Evolutionary conservation across 2,113 vertebrate species (phyloP).

Genomic region (Istiophorus platypterus): DNA sequence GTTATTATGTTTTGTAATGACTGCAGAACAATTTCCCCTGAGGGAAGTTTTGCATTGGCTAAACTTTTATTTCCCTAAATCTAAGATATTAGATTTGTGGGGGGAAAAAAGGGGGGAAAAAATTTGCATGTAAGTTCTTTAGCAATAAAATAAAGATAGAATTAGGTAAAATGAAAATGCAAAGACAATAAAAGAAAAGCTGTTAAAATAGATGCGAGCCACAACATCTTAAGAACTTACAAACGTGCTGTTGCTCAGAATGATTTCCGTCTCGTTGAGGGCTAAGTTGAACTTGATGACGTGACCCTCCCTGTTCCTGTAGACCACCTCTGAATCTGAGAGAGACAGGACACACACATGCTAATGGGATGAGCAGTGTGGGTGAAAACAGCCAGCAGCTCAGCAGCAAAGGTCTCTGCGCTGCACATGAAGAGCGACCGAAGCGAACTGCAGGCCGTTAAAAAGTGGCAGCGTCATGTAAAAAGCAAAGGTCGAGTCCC

Average conservation of each 20-base stretch:
- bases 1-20: too few relatives aligned
- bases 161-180: too few relatives aligned
- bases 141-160: too few relatives aligned
- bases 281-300: slow-evolving; percentile 92
- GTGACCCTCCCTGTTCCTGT: slow-evolving; percentile 91
- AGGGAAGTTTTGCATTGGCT: too few relatives aligned
- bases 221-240: slow-evolving; percentile 80
- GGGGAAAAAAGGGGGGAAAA: too few relatives aligned
- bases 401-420: background rate
- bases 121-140: too few relatives aligned
- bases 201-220: background rate
- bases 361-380: too few relatives aligned
- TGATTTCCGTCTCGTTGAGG: slow-evolving; percentile 88
- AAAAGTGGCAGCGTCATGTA: background rate
- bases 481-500: background rate
- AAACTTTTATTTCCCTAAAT: too few relatives aligned
- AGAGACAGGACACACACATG: background rate
- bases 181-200: background rate
- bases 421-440: background rate
- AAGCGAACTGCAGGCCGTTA: background rate
- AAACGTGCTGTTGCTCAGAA: slow-evolving; percentile 94
- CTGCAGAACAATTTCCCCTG: too few relatives aligned
- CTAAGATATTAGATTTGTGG: too few relatives aligned
- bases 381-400: background rate
- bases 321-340: slow-evolving; percentile 92